These are phyloP conservation scores for Gandaritis pyraliata DNA, from an alignment of 2,888 invertebrate species.

Conservation along the genomic window DNA sequence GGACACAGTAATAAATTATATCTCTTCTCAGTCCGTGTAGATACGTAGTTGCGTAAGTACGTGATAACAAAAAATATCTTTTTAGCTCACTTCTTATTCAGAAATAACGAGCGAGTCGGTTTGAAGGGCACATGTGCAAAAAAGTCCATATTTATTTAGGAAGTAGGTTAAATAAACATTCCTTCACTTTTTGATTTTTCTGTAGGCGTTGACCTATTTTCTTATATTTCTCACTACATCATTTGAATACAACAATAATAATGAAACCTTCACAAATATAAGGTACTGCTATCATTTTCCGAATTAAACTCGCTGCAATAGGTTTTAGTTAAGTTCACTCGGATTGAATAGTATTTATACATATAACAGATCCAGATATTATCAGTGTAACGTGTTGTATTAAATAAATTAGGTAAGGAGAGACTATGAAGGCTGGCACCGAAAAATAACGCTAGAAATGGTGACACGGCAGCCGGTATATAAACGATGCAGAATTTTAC, in stretches of 20 bases:
- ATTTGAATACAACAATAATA: conserved; percentile 21
- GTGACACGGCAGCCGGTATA: conserved; percentile 42
- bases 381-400: neutral
- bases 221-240: conserved; percentile 11
- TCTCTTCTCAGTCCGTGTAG: conserved; percentile 54
- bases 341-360: too few species aligned
- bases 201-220: conserved; percentile 34
- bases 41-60: conserved; percentile 33
- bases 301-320: too few species aligned
- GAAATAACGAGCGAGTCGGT: conserved; percentile 31
- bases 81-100: conserved; percentile 24
- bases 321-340: too few species aligned
- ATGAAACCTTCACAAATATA: too few species aligned
- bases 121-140: conserved; percentile 29
- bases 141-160: conserved; percentile 41
- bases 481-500: conserved; percentile 34
- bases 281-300: too few species aligned
- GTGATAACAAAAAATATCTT: conserved; percentile 19
- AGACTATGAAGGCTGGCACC: conserved; percentile 29
- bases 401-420: neutral
- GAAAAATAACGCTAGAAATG: conserved; percentile 34
- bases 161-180: conserved; percentile 36
- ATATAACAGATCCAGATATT: too few species aligned
- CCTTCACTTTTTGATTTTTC: conserved; percentile 33
- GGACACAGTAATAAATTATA: conserved; percentile 57